A percentile compares a stretch with the other conserved stretches of the same genome.
Conservation (phyloP, 2,888 invertebrate species). For the Meandrusa payeni region DNA sequence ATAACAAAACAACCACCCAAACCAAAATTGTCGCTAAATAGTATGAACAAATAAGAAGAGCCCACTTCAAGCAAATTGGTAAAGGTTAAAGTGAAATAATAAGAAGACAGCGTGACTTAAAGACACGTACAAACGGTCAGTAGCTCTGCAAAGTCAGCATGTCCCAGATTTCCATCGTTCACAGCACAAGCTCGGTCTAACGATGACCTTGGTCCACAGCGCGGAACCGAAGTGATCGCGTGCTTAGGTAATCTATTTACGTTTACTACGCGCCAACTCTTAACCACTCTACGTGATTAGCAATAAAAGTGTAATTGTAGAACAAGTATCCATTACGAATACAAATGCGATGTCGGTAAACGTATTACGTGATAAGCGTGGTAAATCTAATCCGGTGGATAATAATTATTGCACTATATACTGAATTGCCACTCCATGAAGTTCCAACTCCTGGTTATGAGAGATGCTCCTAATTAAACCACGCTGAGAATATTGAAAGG, state of each 20-base stretch:
- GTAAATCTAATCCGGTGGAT: neutral
- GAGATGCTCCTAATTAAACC: too few relatives aligned
- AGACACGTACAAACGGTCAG: too few relatives aligned
- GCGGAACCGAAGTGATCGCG: slow-evolving; percentile 14
- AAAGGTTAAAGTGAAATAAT: too few relatives aligned
- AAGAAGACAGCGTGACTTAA: too few relatives aligned
- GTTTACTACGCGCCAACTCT: slow-evolving; percentile 7
- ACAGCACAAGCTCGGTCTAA: neutral
- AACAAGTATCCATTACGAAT: slow-evolving; percentile 15
- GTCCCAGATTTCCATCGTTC: neutral
- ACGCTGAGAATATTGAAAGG: too few relatives aligned
- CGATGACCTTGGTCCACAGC: slow-evolving; percentile 22
- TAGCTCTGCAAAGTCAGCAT: too few relatives aligned
- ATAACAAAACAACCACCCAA: too few relatives aligned
- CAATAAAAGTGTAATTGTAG: slow-evolving; percentile 21
- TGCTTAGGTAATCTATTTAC: slow-evolving; percentile 19
- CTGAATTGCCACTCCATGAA: too few relatives aligned
- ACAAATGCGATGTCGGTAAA: slow-evolving; percentile 9
- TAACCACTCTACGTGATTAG: slow-evolving; percentile 14
- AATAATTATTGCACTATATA: slow-evolving; percentile 12
- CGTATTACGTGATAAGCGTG: neutral
- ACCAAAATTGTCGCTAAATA: too few relatives aligned
- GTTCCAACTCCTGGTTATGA: too few relatives aligned
- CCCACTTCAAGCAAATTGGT: too few relatives aligned
- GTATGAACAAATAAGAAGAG: too few relatives aligned